Percentiles rank a stretch among this genome's conserved stretches.
Evolutionary conservation across 2,888 invertebrate species (phyloP).

Genomic region (Disparrhopalites patrizii): DNA sequence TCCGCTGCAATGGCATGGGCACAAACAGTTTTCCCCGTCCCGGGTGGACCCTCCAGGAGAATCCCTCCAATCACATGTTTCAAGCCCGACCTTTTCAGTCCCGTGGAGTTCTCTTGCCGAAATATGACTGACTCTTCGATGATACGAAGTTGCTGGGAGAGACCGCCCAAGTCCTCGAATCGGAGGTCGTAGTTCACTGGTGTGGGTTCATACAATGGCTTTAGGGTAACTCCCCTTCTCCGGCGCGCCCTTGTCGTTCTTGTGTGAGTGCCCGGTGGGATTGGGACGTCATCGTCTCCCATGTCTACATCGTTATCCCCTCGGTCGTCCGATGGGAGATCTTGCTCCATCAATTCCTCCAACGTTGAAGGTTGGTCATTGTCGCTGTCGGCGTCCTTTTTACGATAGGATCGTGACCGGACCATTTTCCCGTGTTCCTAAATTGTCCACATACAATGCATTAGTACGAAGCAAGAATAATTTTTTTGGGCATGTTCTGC

Average conservation of each 20-base stretch:
- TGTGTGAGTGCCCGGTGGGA: too few relatives aligned
- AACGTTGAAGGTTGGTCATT: too few relatives aligned
- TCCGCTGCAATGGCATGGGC: conserved; percentile 22
- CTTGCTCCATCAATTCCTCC: too few relatives aligned
- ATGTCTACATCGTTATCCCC: too few relatives aligned
- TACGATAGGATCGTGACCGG: too few relatives aligned
- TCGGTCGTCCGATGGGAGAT: too few relatives aligned
- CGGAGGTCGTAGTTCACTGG: conserved; percentile 14
- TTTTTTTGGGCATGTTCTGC: neutral
- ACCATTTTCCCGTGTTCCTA: too few relatives aligned
- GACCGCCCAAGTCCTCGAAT: conserved; percentile 20
- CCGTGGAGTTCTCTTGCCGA: conserved; percentile 9
- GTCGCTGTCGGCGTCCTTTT: too few relatives aligned
- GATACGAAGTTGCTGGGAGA: conserved; percentile 9
- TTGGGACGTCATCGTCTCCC: too few relatives aligned
- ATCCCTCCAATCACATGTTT: conserved; percentile 11
- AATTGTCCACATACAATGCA: too few relatives aligned
- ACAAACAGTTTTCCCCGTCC: conserved; percentile 20
- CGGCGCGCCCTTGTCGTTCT: too few relatives aligned
- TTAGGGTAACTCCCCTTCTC: too few relatives aligned
- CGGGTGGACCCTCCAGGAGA: conserved; percentile 19
- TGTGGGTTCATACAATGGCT: conserved; percentile 7
- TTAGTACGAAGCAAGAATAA: neutral
- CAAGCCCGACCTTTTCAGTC: conserved; percentile 7
- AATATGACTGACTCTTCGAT: conserved; percentile 17